These are phyloP conservation scores for Jordanella pulchra DNA, from an alignment of 2,797 vertebrate species.

Conservation along the genomic window DNA sequence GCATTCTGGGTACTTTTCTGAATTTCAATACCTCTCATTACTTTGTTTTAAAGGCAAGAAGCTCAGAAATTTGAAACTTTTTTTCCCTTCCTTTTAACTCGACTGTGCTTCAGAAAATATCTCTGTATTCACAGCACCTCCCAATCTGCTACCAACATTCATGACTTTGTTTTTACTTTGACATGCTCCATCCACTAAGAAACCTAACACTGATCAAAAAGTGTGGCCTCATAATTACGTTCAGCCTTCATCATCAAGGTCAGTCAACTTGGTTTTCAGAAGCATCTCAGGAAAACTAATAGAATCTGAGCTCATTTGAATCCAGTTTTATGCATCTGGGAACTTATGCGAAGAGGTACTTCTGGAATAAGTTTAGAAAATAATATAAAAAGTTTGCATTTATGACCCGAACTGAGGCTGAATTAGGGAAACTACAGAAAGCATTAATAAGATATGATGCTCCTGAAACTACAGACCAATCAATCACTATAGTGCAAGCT, in stretches of 20 bases:
- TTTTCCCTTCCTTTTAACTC: not conserved
- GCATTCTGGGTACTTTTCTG: not conserved
- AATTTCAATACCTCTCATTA: not conserved
- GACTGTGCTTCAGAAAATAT: not conserved
- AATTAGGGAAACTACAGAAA: not conserved
- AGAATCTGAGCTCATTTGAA: not conserved
- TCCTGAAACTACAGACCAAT: not conserved
- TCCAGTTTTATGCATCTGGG: not conserved
- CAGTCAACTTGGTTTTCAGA: not conserved
- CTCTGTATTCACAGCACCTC: not conserved
- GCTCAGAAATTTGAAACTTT: not conserved
- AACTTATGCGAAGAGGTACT: not conserved
- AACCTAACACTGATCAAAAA: slow-evolving; percentile 3
- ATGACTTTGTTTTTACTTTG: slow-evolving; percentile 1
- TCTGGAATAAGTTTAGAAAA: not conserved
- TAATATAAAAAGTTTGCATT: not conserved
- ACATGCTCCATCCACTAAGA: slow-evolving; percentile 2
- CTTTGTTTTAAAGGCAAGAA: not conserved
- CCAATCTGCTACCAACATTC: not conserved
- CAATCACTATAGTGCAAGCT: not conserved
- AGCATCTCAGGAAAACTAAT: not conserved
- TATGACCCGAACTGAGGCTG: not conserved
- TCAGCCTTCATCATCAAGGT: not conserved
- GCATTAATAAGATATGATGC: not conserved
- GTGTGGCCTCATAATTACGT: not conserved